phyloP scores from a whole-genome alignment of 2,797 vertebrate genomes.

The Microcaecilia unicolor region DNA sequence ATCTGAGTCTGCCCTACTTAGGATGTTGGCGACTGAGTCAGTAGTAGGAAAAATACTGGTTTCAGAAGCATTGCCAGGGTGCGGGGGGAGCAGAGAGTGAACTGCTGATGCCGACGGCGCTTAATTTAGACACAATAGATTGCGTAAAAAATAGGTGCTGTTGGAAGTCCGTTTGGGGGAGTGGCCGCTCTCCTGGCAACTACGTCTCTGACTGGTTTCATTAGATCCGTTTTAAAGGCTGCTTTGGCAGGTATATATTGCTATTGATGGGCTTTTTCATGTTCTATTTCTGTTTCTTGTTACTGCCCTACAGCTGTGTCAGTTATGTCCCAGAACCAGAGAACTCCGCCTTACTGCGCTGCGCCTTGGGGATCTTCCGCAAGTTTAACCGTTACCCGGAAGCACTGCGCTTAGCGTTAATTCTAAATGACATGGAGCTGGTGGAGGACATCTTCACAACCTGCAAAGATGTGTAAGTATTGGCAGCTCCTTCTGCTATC shows the following conservation, averaged over 20 bases:
- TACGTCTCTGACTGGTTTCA: too few species aligned
- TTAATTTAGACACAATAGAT: too few species aligned
- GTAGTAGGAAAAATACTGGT: too few species aligned
- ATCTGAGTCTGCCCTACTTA: too few species aligned
- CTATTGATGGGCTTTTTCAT: background rate
- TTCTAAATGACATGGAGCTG: conserved; percentile 93
- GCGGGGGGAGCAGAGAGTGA: too few species aligned
- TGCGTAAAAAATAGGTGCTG: too few species aligned
- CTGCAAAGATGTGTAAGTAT: conserved; percentile 91
- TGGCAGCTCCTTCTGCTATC: background rate
- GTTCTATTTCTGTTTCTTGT: background rate
- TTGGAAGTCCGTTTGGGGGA: too few species aligned
- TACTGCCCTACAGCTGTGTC: conserved; percentile 70
- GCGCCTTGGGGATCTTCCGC: conserved; percentile 87
- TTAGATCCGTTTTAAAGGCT: too few species aligned
- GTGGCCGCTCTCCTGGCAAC: too few species aligned
- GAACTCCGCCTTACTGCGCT: conserved; percentile 87
- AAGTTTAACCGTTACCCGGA: conserved; percentile 93
- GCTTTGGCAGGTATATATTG: background rate
- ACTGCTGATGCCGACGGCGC: too few species aligned
- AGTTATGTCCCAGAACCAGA: conserved; percentile 95
- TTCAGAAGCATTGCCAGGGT: too few species aligned
- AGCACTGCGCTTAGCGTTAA: conserved; percentile 88
- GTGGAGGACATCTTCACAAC: conserved; percentile 97
- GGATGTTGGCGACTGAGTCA: too few species aligned